Evolutionary conservation across 2,113 vertebrate species (phyloP).

Genomic region (Cyrtonyx montezumae): DNA sequence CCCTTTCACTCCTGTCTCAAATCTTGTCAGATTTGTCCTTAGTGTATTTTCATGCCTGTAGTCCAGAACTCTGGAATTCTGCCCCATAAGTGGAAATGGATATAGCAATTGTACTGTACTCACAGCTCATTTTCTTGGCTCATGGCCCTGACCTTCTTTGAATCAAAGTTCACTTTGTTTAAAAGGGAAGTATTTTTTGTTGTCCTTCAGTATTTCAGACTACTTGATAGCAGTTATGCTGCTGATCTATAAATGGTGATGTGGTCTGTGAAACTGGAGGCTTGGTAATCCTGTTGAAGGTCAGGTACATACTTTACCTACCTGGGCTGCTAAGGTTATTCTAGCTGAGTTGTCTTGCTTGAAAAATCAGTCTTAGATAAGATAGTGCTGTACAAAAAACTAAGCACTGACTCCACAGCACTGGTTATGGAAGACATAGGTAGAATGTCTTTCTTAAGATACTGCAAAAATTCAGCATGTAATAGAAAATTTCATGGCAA

Average conservation of each 20-base stretch:
- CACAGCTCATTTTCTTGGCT: neutral
- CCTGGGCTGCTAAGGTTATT: neutral
- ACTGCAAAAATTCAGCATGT: neutral
- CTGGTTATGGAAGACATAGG: neutral
- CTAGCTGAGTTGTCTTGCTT: neutral
- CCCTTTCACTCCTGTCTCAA: neutral
- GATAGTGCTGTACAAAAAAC: too few relatives aligned
- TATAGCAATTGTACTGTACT: neutral
- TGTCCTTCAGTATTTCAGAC: neutral
- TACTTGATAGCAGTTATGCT: neutral
- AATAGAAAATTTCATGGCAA: neutral
- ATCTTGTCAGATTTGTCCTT: neutral
- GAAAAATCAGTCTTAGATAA: neutral
- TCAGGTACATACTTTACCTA: accelerated
- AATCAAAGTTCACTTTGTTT: neutral
- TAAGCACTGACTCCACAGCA: neutral
- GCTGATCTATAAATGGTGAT: neutral
- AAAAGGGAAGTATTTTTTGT: neutral
- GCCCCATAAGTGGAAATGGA: neutral
- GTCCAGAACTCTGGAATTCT: neutral
- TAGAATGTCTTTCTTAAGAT: neutral
- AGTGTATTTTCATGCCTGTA: neutral
- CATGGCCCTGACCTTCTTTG: neutral
- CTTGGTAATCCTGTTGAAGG: neutral
- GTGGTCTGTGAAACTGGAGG: neutral